These are phyloP conservation scores for Cossypha dichroa DNA, from an alignment of 2,797 vertebrate species.

Conservation along the genomic window DNA sequence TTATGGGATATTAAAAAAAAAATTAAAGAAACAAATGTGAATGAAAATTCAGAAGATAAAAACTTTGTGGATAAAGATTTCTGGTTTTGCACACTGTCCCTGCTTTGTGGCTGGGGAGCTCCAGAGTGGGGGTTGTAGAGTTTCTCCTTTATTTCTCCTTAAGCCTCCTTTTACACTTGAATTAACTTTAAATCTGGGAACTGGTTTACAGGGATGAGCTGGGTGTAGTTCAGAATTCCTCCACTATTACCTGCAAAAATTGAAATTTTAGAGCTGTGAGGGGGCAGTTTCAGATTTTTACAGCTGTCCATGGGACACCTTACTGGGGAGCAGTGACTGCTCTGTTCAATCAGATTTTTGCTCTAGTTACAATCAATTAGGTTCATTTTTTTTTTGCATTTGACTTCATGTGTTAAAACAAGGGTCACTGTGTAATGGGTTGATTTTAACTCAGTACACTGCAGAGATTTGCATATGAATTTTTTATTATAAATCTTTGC, in stretches of 20 bases:
- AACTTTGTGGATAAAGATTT: conserved; percentile 30
- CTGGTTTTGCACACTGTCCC: conserved; percentile 59
- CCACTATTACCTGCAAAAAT: background rate
- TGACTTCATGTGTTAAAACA: background rate
- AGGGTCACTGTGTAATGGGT: background rate
- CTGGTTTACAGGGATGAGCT: conserved; percentile 5
- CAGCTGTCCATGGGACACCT: background rate
- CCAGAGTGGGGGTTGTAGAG: background rate
- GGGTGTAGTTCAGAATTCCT: conserved; percentile 27
- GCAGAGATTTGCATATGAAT: conserved; percentile 7
- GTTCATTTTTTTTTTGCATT: background rate
- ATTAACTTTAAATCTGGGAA: conserved; percentile 40
- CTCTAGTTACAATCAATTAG: background rate
- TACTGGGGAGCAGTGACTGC: background rate
- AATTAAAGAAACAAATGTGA: conserved; percentile 51
- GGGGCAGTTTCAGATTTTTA: background rate
- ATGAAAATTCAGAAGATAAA: conserved; percentile 48
- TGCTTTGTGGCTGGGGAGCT: conserved; percentile 15
- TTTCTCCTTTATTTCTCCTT: background rate
- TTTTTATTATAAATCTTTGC: conserved; percentile 34
- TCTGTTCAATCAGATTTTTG: background rate
- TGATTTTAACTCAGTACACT: background rate
- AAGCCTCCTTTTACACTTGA: conserved; percentile 58
- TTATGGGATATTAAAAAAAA: conserved; percentile 36
- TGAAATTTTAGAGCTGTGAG: background rate